These are phyloP conservation scores for Epiperipatus broadwayi DNA, from an alignment of 2,888 invertebrate species.

Conservation along the genomic window DNA sequence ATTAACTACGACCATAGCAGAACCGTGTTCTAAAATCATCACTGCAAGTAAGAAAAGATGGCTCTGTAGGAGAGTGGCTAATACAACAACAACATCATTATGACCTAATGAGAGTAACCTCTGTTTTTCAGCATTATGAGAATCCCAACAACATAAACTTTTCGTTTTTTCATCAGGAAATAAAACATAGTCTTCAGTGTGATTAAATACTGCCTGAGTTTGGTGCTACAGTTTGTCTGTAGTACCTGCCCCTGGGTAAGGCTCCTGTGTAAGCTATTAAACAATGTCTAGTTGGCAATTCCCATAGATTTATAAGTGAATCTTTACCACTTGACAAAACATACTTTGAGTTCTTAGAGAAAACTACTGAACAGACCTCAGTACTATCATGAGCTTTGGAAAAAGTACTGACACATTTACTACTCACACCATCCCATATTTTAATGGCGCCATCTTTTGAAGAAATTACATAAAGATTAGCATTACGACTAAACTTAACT, in stretches of 20 bases:
- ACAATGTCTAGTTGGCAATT: slow-evolving; percentile 84
- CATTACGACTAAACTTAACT: slow-evolving; percentile 45
- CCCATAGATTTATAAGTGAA: slow-evolving; percentile 93
- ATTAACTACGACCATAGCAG: too few relatives aligned
- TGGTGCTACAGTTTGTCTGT: slow-evolving; percentile 80
- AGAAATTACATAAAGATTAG: slow-evolving; percentile 56
- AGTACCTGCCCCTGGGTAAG: slow-evolving; percentile 46
- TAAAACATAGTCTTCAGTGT: slow-evolving; percentile 89
- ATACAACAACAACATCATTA: slow-evolving; percentile 78
- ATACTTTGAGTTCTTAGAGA: slow-evolving; percentile 93
- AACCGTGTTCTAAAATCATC: slow-evolving; percentile 93
- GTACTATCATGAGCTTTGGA: slow-evolving; percentile 79
- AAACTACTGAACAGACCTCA: slow-evolving; percentile 78
- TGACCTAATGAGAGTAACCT: slow-evolving; percentile 85
- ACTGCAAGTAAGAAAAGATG: slow-evolving; percentile 90
- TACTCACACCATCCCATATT: slow-evolving; percentile 90
- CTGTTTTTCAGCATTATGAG: slow-evolving; percentile 76
- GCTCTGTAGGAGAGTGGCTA: slow-evolving; percentile 82
- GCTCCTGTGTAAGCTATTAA: slow-evolving; percentile 93
- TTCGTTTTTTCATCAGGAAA: slow-evolving; percentile 97
- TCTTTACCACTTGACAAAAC: slow-evolving; percentile 86
- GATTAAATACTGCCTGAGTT: slow-evolving; percentile 89
- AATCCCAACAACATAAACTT: slow-evolving; percentile 94
- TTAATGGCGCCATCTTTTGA: slow-evolving; percentile 85
- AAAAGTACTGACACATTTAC: slow-evolving; percentile 79